Base-by-base conservation (phyloP, 2,113 vertebrate genomes). In the Poeciliopsis occidentalis region DNA sequence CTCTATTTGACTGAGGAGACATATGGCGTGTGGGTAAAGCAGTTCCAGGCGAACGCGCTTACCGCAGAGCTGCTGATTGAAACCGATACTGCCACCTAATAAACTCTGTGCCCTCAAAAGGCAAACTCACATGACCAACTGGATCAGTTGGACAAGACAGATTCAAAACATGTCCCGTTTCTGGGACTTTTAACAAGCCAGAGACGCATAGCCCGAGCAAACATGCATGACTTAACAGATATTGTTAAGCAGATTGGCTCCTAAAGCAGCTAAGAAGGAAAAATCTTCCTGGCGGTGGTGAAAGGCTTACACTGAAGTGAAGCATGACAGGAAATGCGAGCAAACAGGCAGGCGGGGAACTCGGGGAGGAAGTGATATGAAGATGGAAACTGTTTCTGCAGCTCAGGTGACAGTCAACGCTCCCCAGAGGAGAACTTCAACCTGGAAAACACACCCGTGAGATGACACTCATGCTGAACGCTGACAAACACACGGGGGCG, bases 21-120 rank as follows among this genome's bases (percentile, higher is more conserved):
- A 91, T 86, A 87, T 92, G 89, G 82, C 51, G 4, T 30, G 66
- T 71, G 82, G 4, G 60, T 68, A 86, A 79, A 90, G 88, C 85
- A 76, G 85, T 87, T 90, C 82, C 76, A 64, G 67, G 27, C 68
- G 70, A 66, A 41, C 68, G 62, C 64, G 57, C 78, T 78, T 78
- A 67, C 69, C 11, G 8, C 66, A 71, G 73, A 81, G 75, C 83
- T 74, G 70, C 69, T 82, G 75, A 91, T 90, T 86, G 78, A 84
- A 81, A 86, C 73, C 75, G 72, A 90, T 87, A 76, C 60, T 29
- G 12, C 80, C 31, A 76, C 67, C 71, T 81, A 80, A 78, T 65
- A 69, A 66, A 61, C 61, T 30, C 3, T 17, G 64, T 26, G 12
- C 71, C 66, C 66, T 10, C 22, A 66, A 67, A 72, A 44, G 66